Conservation (phyloP, 1,140 invertebrate species). For the Teleogryllus occipitalis region DNA sequence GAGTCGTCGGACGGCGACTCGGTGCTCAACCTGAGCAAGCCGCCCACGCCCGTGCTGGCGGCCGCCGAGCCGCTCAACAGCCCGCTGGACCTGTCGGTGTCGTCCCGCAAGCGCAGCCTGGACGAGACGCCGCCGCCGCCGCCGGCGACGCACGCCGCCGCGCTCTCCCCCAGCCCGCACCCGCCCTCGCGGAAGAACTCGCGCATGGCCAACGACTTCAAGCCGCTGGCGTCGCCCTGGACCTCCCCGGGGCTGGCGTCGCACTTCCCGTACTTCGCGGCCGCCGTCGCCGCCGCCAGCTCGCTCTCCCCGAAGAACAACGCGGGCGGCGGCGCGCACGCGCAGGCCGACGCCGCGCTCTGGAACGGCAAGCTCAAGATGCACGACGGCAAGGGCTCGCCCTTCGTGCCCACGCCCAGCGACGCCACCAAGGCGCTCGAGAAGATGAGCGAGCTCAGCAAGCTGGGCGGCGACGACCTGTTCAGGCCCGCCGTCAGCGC, state of each 20-base stretch:
- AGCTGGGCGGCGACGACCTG: conserved; percentile 66
- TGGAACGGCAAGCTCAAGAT: conserved; percentile 77
- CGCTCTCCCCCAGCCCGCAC: conserved; percentile 24
- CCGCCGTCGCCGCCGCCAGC: conserved; percentile 61
- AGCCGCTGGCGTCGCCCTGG: conserved; percentile 63
- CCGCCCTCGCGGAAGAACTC: conserved; percentile 28
- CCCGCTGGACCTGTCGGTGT: conserved; percentile 69
- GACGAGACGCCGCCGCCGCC: conserved; percentile 54
- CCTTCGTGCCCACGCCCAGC: conserved; percentile 48
- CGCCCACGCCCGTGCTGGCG: conserved; percentile 39
- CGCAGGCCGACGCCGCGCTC: conserved; percentile 34
- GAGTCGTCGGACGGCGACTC: conserved; percentile 51
- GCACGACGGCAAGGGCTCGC: conserved; percentile 22
- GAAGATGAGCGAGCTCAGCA: conserved; percentile 84
- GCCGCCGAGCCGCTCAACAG: conserved; percentile 54
- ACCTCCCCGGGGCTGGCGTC: conserved; percentile 64
- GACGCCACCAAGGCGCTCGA: conserved; percentile 80
- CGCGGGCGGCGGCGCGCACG: conserved; percentile 31
- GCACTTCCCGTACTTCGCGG: conserved; percentile 69
- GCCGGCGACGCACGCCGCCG: conserved; percentile 32
- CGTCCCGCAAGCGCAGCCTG: conserved; percentile 58
- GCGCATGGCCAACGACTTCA: conserved; percentile 44
- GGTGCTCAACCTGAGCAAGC: conserved; percentile 58
- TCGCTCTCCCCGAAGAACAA: conserved; percentile 65
- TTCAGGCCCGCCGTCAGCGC: conserved; percentile 52